phyloP scores from a whole-genome alignment of 2,113 vertebrate genomes.

The Notechis scutatus region DNA sequence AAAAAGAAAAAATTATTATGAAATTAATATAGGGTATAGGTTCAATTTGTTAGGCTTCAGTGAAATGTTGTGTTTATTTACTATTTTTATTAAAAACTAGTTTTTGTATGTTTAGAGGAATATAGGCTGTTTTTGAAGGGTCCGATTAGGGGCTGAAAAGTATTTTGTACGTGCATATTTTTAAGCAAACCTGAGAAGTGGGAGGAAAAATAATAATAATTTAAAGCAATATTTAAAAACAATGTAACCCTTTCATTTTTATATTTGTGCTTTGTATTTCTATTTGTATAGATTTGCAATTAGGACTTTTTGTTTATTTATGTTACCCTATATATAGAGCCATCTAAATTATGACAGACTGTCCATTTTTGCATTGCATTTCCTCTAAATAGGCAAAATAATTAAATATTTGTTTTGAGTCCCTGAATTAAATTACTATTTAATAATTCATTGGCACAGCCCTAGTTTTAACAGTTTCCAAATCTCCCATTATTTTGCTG shows the following conservation, averaged over 20 bases:
- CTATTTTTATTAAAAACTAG: background rate
- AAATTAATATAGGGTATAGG: background rate
- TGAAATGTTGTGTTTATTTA: background rate
- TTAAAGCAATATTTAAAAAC: background rate
- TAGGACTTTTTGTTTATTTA: background rate
- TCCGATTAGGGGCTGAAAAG: background rate
- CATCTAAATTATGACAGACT: slow-evolving; percentile 2
- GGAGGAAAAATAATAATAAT: background rate
- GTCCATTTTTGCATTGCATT: slow-evolving; percentile 34
- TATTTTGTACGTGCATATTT: background rate
- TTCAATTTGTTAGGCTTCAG: background rate
- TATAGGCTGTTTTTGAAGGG: background rate
- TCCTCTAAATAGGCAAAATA: slow-evolving; percentile 39
- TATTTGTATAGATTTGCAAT: background rate
- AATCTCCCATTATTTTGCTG: slow-evolving; percentile 63
- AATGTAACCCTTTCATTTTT: background rate
- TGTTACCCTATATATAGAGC: background rate
- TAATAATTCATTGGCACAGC: slow-evolving; percentile 76
- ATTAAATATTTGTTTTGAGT: slow-evolving; percentile 32
- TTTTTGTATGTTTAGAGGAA: background rate
- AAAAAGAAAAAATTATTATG: background rate
- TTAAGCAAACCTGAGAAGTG: background rate
- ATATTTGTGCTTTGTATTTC: background rate
- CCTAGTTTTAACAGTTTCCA: slow-evolving; percentile 78
- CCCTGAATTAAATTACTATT: slow-evolving; percentile 46